phyloP scores from a whole-genome alignment of 1,140 invertebrate species.

The Apolygus lucorum region DNA sequence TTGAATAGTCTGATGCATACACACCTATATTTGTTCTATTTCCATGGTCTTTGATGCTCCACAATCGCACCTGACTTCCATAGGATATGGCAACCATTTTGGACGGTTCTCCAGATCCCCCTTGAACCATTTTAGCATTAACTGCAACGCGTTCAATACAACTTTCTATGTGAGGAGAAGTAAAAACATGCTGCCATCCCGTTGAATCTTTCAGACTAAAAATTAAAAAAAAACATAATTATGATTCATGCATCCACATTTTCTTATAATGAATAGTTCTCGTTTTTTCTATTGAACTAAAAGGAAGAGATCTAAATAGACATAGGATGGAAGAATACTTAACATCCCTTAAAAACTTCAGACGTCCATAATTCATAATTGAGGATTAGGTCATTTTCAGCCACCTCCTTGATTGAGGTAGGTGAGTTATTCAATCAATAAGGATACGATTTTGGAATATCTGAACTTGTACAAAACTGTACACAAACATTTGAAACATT shows the following conservation, averaged over 20 bases:
- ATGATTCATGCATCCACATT: not conserved
- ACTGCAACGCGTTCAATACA: conserved; percentile 87
- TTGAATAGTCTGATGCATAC: too few relatives aligned
- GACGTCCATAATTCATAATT: too few relatives aligned
- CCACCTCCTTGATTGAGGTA: too few relatives aligned
- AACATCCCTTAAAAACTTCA: too few relatives aligned
- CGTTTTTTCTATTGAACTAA: not conserved
- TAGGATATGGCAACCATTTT: conserved; percentile 87
- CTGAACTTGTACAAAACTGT: too few relatives aligned
- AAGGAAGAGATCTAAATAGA: too few relatives aligned
- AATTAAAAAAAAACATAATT: conserved; percentile 19
- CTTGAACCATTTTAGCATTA: conserved; percentile 76
- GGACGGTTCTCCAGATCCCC: conserved; percentile 43
- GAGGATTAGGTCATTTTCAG: too few relatives aligned
- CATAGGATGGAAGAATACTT: conserved; percentile 2
- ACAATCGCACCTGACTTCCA: conserved; percentile 74
- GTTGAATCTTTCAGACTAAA: conserved; percentile 84
- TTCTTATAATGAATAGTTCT: not conserved
- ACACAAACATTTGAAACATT: too few relatives aligned
- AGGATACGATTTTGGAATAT: too few relatives aligned
- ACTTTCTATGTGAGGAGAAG: conserved; percentile 80
- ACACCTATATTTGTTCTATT: conserved; percentile 67
- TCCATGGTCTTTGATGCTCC: conserved; percentile 79
- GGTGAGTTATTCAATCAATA: too few relatives aligned
- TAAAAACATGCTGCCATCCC: conserved; percentile 92